Evolutionary conservation across 2,797 vertebrate species (phyloP), one percentile per base, ranked within the genome.

Genomic region (Sebastes steindachneri): DNA sequence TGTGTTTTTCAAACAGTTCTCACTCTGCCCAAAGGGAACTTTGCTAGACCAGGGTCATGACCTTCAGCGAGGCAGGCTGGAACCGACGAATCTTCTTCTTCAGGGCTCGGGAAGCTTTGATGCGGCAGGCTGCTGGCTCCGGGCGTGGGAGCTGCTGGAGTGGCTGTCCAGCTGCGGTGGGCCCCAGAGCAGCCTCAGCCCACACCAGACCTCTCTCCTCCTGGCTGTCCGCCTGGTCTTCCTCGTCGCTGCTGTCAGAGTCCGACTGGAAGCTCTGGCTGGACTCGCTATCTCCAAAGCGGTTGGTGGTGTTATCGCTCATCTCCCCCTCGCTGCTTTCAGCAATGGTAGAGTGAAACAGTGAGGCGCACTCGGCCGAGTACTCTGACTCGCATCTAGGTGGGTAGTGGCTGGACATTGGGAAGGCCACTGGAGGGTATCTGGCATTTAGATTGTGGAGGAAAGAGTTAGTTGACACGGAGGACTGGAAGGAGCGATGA

Each of bases 31-130:
- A 5, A 28, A 51, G 79, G 71, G 59, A 72, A 48, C 19, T 71
- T 59, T 69, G 25, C 95, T 95, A 99, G 85, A 99, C 97, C 92
- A 97, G 96, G 83, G 98, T 99, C 97, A 99, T 99, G 92, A 99
- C 97, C 93, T 97, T 98, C 84, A 99, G 92, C 3, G 97, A 94
- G 0, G 97, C 95, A 0, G 97, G 98, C n/a, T 98, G 97, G 93
- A 98, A 99, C 82, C 97, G 95, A 15, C 98, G 95, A 65, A 99
- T 98, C 92, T 98, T 99, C 90, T 97, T 99, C 91, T 97, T 99
- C 25, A 99, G 94, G 26, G 98, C 98, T 87, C 96, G 96, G 63
- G 98, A 99, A 28, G 98, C 98, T 95, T 99, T 99, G 87, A 99
- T 96, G 37, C 97, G 97, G 86, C 97, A 98, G 74, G 97, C 93